Conservation (phyloP, 2,113 vertebrate species). For the Mixornis gularis region DNA sequence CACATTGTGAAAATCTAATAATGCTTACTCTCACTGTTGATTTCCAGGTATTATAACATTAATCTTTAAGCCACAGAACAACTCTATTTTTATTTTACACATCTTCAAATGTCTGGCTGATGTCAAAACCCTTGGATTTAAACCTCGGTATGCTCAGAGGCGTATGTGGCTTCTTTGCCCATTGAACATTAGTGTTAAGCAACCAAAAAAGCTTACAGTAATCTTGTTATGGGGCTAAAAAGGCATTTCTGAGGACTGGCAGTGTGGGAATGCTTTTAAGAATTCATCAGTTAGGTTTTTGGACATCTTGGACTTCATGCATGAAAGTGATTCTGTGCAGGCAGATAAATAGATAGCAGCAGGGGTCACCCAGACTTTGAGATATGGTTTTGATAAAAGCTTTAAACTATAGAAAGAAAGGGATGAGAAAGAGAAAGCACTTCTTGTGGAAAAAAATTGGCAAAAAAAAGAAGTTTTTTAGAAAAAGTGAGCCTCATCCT, state of each 20-base stretch:
- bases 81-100: not conserved
- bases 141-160: not conserved
- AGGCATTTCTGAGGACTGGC: not conserved
- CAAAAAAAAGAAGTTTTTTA: not conserved
- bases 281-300: not conserved
- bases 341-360: not conserved
- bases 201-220: not conserved
- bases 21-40: not conserved
- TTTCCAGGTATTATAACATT: not conserved
- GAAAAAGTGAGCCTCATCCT: not conserved
- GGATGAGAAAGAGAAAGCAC: not conserved
- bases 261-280: not conserved
- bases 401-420: not conserved
- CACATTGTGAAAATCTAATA: not conserved
- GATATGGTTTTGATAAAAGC: not conserved
- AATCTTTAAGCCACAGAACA: not conserved
- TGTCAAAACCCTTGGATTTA: not conserved
- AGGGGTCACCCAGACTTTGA: not conserved
- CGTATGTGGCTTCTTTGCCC: not conserved
- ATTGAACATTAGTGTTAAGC: not conserved
- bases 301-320: not conserved
- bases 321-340: not conserved
- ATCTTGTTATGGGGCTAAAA: not conserved
- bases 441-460: rapidly evolving
- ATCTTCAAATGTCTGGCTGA: not conserved